Evolutionary conservation across 2,888 invertebrate genomes (phyloP).

Genomic region (Dioctria linearis): DNA sequence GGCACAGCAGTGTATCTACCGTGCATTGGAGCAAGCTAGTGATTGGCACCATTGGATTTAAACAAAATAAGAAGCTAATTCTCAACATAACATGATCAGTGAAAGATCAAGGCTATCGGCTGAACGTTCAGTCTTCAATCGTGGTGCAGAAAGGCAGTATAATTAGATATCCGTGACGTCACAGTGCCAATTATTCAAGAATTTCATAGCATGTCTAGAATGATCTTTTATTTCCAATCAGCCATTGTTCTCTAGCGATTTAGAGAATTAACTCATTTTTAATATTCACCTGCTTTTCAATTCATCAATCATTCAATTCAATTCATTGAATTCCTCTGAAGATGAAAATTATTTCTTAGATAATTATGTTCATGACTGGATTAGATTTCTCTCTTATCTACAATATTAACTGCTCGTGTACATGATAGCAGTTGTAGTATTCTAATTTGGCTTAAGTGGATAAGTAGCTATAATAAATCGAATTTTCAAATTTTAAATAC

Average conservation of each 20-base stretch:
- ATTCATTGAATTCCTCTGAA: neutral
- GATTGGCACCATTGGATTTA: neutral
- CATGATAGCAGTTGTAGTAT: too few species aligned
- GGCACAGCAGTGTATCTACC: neutral
- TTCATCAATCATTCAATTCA: too few species aligned
- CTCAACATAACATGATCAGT: conserved; percentile 16
- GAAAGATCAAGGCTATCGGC: conserved; percentile 45
- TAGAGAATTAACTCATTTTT: conserved; percentile 2
- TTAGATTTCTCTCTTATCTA: too few species aligned
- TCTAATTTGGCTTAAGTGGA: too few species aligned
- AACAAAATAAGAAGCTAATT: neutral
- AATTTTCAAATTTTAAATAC: too few species aligned
- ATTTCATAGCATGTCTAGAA: neutral
- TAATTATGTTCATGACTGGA: too few species aligned
- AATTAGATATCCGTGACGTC: conserved; percentile 30
- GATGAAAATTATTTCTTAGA: neutral
- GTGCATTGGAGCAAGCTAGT: neutral
- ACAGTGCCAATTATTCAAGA: conserved; percentile 23
- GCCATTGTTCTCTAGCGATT: neutral
- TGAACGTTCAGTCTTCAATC: neutral
- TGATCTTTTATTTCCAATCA: conserved; percentile 14
- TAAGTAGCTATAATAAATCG: too few species aligned
- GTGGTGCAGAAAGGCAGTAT: conserved; percentile 1
- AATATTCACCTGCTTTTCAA: neutral
- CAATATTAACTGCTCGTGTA: too few species aligned